Evolutionary conservation across 2,113 vertebrate genomes (phyloP), one percentile per base, ranked within the genome.

Genomic region (Burhinus bistriatus): DNA sequence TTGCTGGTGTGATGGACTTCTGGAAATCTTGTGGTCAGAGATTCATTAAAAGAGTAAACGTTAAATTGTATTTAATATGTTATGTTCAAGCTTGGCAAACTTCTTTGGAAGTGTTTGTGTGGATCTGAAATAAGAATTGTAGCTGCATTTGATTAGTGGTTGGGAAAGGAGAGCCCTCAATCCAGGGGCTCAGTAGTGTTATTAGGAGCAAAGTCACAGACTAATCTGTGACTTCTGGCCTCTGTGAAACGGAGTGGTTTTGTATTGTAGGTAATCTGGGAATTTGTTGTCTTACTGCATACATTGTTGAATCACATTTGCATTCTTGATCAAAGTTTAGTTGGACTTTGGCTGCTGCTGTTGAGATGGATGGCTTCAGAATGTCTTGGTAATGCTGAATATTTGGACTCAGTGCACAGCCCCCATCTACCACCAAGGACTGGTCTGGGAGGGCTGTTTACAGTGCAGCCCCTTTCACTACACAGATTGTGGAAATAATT

Each of bases 301-400:
- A 47, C 71, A 13, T 3, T 72, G 82, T 92, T 23, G 72, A 58
- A n/a, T 80, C 22, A 70, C 42, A 3, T 34, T 72, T 40, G 59
- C 54, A 49, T 87, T 90, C 89, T 88, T 44, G 80, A 92, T 85
- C n/a, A 32, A 40, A 82, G 62, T 47, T 80, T 34, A 95, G 26
- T 84, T 90, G 90, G 79, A 72, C 38, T 90, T 44, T 96, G 97
- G 94, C 95, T 97, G 97, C 97, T 98, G 97, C 93, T 90, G 8
- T 97, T 98, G 97, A 97, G 97, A 78, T 78, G 94, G 66, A 49
- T 93, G 97, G 96, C 61, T 52, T 81, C 92, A 96, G 87, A 90
- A 96, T 17, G 34, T 9, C 14, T 45, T 75, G 65, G 57, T 40
- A 44, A 47, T 2, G 20, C 62, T 51, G n/a, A 62, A 9, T 25